Base-by-base conservation (phyloP, 2,888 invertebrate genomes). In the Agrochola lychnidis region DNA sequence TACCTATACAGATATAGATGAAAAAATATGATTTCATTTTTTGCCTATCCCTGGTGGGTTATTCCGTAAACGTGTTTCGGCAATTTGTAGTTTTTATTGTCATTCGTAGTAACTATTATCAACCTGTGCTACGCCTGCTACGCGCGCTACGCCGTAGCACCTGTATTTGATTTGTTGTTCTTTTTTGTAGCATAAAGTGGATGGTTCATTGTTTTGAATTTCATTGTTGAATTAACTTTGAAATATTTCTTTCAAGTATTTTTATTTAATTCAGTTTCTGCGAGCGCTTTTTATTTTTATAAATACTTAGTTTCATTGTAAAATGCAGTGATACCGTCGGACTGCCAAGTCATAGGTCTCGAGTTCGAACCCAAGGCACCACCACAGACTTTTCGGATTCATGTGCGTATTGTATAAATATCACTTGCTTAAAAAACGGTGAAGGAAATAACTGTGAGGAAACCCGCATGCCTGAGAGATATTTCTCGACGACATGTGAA, bases 11-110 rank as follows among this genome's bases (percentile, higher is more conserved):
- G n/a, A 56, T 56, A 25, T n/a, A 48, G 22, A 48, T 14, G 61
- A 78, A 87, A 83, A 87, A 82, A 85, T 70, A 61, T 70, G 12
- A 77, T 73, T 76, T 77, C 16, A 76, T 63, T 69, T 73, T 48
- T 25, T 42, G 36, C 67, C 69, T 48, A 62, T 77, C 78, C 73
- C 76, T 66, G 4, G 40, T 62, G 71, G 63, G 69, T 67, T 61
- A 68, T 85, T 78, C 63, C 51, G 61, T 76, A 62, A 66, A 84
- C 61, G 45, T 84, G 85, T 72, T 76, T 63, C 63, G 40, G 56
- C 73, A 74, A 67, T 86, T 73, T 79, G 64, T 82, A 73, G 63
- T 74, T 63, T 85, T 82, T 71, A 82, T 70, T 75, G 59, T 53
- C 61, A 16, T 73, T 75, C 45, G 56, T 53, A 61, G 59, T 22